These are phyloP conservation scores for Crotalus tigris DNA, from an alignment of 2,113 vertebrate genomes.

Conservation along the genomic window DNA sequence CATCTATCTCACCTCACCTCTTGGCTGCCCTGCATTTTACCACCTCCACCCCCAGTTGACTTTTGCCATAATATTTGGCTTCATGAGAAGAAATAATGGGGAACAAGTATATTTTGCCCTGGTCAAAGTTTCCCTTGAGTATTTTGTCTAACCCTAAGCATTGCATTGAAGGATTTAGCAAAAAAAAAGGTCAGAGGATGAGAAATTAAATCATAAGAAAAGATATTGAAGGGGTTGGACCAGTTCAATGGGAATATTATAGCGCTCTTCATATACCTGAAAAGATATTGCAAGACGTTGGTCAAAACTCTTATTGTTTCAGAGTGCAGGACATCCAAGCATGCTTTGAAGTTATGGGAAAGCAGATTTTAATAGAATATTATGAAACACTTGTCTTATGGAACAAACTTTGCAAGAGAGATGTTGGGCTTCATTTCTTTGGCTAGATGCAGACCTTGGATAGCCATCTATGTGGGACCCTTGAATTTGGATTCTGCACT, in stretches of 20 bases:
- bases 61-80: not conserved
- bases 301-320: not conserved
- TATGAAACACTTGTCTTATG: not conserved
- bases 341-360: not conserved
- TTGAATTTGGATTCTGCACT: not conserved
- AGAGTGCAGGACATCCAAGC: not conserved
- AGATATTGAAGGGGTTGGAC: not conserved
- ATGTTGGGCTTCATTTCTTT: not conserved
- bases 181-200: not conserved
- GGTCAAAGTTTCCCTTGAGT: not conserved
- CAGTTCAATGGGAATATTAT: not conserved
- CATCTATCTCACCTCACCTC: not conserved
- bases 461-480: not conserved
- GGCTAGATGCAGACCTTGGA: not conserved
- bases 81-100: not conserved
- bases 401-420: not conserved
- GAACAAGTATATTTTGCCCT: not conserved
- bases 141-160: not conserved
- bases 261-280: not conserved
- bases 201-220: not conserved
- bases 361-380: not conserved
- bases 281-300: not conserved
- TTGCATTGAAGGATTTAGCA: not conserved
- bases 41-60: rapidly evolving
- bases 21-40: not conserved